Base-by-base conservation (phyloP, 1,140 invertebrate species). In the Bombus confusus region DNA sequence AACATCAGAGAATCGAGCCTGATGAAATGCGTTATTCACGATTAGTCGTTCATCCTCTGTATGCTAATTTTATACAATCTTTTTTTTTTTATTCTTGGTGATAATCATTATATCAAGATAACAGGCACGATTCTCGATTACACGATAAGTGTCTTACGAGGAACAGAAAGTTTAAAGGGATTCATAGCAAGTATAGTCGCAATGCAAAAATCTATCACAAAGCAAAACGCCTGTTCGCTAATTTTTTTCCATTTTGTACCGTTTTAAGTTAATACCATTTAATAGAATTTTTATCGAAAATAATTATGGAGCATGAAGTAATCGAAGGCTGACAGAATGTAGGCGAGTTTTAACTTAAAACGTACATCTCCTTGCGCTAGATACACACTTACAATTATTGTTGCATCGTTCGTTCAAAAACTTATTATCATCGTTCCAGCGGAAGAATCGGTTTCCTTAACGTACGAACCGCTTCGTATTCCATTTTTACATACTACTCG, bases 1-100 rank as follows among this genome's bases (percentile, higher is more conserved):
- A 66, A 59, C n/a, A 59, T 28, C 34, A 31, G 31, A 82, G 74
- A 88, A 82, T 88, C 79, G 69, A 69, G 52, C 57, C 68, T 72
- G 66, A 80, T 31, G 47, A 31, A 68, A 41, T 74, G 9, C 13
- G 4, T 52, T 37, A 31, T 15, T 10, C n/a, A 0, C 0, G 4
- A 52, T 57, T 77, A 28, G 43, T 74, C 34, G 31, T 68, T 9
- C 25, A 5, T n/a, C 9, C 28, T 47, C 15, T 22, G 5, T n/a
- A 47, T 39, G 28, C 37, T 71, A 37, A 8, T 77, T 72, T 80
- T 64, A 39, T 72, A 72, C 57, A 80, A 72, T 72, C 1, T 22
- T 37, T 22, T 12, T 3, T 15, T 13, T 9, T 78, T 10, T 37
- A 15, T n/a, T 9, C 15, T 5, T 6, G 41, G 10, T 6, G 68